Conservation (phyloP, 2,113 vertebrate species). For the Neopipo cinnamomea region DNA sequence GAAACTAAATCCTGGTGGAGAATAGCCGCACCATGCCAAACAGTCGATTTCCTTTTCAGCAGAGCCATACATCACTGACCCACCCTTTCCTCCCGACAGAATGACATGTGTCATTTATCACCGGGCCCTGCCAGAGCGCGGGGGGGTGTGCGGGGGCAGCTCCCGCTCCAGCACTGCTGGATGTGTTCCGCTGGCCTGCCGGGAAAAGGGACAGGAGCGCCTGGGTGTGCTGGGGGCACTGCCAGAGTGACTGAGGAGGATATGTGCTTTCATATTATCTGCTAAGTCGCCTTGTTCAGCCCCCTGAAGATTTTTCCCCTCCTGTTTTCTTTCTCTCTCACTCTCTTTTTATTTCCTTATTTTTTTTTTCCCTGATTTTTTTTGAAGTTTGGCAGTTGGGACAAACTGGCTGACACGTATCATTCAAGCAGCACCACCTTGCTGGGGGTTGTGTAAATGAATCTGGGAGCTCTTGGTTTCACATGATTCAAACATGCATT, state of each 20-base stretch:
- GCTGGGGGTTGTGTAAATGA: slow-evolving; percentile 85
- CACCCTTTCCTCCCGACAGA: slow-evolving; percentile 96
- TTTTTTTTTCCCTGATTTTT: not conserved
- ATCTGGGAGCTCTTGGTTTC: slow-evolving; percentile 85
- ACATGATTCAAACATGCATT: slow-evolving; percentile 91
- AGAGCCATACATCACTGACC: slow-evolving; percentile 94
- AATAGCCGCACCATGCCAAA: slow-evolving; percentile 88
- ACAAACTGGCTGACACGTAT: slow-evolving; percentile 82
- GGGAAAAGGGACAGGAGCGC: not conserved
- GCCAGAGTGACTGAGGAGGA: not conserved
- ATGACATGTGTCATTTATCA: slow-evolving; percentile 99
- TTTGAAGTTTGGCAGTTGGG: slow-evolving; percentile 22
- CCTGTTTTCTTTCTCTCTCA: not conserved
- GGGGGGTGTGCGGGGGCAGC: slow-evolving; percentile 60
- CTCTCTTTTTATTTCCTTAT: not conserved
- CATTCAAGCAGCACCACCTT: slow-evolving; percentile 83
- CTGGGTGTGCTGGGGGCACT: not conserved
- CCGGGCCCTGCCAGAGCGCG: slow-evolving; percentile 81
- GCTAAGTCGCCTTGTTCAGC: not conserved
- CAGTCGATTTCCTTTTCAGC: slow-evolving; percentile 98
- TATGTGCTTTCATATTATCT: not conserved
- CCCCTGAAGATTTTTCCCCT: not conserved
- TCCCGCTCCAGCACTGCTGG: slow-evolving; percentile 38
- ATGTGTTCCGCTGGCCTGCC: not conserved
- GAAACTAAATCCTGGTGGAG: slow-evolving; percentile 82